Percentiles rank a stretch among this genome's conserved stretches.
Evolutionary conservation across 2,888 invertebrate species (phyloP).

Genomic region (Ophioninae sp.): DNA sequence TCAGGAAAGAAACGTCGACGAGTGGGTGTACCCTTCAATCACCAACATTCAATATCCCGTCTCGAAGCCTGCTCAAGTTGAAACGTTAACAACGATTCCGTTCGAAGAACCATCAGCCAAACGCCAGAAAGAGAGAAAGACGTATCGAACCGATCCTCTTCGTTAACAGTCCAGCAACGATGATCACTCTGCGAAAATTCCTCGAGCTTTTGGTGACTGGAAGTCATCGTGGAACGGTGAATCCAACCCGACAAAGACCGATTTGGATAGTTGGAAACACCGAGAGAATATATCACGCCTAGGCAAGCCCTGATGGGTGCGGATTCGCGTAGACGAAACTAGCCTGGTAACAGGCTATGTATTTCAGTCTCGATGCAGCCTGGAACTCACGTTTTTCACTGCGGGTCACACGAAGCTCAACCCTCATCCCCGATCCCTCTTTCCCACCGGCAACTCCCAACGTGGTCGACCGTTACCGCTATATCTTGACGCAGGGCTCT

Average conservation of each 20-base stretch:
- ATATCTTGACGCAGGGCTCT: constrained; percentile 51
- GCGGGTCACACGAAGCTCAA: constrained; percentile 4
- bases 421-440: constrained; percentile 18
- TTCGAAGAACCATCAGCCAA: no score
- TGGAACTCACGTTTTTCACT: constrained; percentile 18
- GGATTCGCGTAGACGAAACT: constrained; percentile 19
- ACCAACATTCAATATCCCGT: no score
- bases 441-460: constrained; percentile 21
- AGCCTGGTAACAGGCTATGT: constrained; percentile 18
- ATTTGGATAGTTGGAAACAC: constrained; percentile 15
- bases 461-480: constrained; percentile 68
- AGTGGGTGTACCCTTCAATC: no score
- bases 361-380: constrained; percentile 24
- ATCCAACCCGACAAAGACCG: not conserved
- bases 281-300: constrained; percentile 19
- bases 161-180: not conserved
- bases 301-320: constrained; percentile 15
- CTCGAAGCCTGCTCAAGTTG: no score
- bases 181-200: not conserved
- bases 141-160: no score
- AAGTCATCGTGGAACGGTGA: constrained; percentile 7
- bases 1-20: no score
- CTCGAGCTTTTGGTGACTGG: not conserved
- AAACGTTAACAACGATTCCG: no score
- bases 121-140: no score